A percentile compares a stretch with the other conserved stretches of the same genome.
phyloP scores from a whole-genome alignment of 2,797 vertebrate genomes.

The Micrastur ruficollis region DNA sequence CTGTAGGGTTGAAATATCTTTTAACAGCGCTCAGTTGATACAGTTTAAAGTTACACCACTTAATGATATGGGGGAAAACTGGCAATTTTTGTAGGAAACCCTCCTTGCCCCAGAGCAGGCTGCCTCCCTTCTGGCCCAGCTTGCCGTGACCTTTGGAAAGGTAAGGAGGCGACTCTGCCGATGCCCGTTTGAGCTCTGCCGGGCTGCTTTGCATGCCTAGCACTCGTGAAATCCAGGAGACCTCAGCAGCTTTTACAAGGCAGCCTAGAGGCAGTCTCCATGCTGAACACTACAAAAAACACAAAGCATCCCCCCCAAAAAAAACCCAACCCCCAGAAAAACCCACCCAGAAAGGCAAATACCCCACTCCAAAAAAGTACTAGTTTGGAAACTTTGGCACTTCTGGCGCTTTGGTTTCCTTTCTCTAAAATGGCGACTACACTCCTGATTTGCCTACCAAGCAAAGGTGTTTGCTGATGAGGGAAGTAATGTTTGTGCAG shows the following conservation, averaged over 20 bases:
- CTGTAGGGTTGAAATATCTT: not conserved
- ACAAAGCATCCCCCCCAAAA: not conserved
- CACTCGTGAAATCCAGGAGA: not conserved
- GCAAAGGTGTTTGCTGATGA: constrained; percentile 40
- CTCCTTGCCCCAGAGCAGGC: not conserved
- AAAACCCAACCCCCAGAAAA: not conserved
- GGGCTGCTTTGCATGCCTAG: not conserved
- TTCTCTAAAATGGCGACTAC: constrained; percentile 5
- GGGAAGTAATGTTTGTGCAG: constrained; percentile 34
- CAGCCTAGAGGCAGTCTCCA: not conserved
- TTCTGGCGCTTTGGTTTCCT: not conserved
- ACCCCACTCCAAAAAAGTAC: not conserved
- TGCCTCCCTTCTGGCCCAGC: not conserved
- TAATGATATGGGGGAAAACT: not conserved
- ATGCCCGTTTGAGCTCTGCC: not conserved
- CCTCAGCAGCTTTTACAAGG: not conserved
- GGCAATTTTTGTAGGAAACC: not conserved
- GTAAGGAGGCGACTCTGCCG: not conserved
- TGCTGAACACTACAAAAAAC: not conserved
- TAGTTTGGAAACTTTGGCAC: not conserved
- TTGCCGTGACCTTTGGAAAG: not conserved
- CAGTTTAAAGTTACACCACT: not conserved
- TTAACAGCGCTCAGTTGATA: not conserved
- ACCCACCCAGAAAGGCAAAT: not conserved
- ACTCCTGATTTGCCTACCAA: constrained; percentile 11